Percentiles rank a stretch among this genome's conserved stretches.
Evolutionary conservation across 2,888 invertebrate genomes (phyloP).

Genomic region (Cheilosia scutellata): DNA sequence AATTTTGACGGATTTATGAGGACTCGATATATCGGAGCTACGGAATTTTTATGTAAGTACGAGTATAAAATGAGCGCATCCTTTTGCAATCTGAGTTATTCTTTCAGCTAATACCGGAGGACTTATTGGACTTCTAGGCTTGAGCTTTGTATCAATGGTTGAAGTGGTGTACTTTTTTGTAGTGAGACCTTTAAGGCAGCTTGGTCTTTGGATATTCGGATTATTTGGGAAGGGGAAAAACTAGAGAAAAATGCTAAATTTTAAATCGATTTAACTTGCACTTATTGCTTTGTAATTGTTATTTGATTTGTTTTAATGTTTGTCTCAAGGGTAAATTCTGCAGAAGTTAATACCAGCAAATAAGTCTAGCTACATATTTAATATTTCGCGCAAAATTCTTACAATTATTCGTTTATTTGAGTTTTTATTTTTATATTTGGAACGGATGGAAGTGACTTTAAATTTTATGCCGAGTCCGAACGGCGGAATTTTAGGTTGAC

Average conservation of each 20-base stretch:
- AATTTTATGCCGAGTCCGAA: too few species aligned
- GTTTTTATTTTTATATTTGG: too few species aligned
- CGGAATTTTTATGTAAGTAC: conserved; percentile 91
- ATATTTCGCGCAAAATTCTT: too few species aligned
- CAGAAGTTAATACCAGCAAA: too few species aligned
- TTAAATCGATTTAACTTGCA: background rate
- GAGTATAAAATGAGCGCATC: background rate
- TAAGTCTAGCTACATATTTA: too few species aligned
- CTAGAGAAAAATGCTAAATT: background rate
- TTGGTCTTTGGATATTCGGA: background rate
- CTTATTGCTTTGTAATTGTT: too few species aligned
- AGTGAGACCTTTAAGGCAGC: conserved; percentile 84
- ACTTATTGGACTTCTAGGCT: conserved; percentile 91
- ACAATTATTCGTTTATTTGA: too few species aligned
- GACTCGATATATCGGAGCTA: conserved; percentile 91
- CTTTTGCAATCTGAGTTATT: background rate
- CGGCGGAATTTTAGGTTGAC: too few species aligned
- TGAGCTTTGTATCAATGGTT: conserved; percentile 91
- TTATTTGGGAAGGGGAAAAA: background rate
- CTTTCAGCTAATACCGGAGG: conserved; percentile 92
- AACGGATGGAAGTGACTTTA: too few species aligned
- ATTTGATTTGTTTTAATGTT: too few species aligned
- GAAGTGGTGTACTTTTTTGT: conserved; percentile 90
- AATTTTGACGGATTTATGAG: conserved; percentile 89
- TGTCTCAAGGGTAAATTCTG: too few species aligned